Evolutionary conservation across 2,888 invertebrate species (phyloP), one percentile per base, ranked within the genome.

Genomic region (Andrena flavipes): DNA sequence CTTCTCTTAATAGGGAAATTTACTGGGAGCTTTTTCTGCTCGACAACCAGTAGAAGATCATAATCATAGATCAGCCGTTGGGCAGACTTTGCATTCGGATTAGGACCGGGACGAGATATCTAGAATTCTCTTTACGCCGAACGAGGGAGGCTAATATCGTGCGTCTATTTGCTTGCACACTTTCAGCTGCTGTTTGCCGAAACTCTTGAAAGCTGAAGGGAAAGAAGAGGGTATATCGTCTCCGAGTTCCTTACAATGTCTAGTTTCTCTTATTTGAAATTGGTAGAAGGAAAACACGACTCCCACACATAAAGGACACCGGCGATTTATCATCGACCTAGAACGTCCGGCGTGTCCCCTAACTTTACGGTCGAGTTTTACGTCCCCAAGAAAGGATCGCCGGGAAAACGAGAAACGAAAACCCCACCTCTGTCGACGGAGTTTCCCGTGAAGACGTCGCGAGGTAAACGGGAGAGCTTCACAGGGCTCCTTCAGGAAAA

Each of bases 1-100:
- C 30, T 75, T 80, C 69, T 80, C 79, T 75, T 68, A 76, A 84
- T 76, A 65, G 77, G 51, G 29, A 49, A 75, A 76, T 76, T 82
- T 73, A 75, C 70, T 29, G 54, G 65, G 76, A 70, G 74, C 63
- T 76, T 79, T 86, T 76, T 86, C 63, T 60, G 33, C 33, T 70
- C 71, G 59, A 20, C 56, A 51, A 8, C 54, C 51, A 48, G 70
- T 51, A 51, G 81, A 64, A 35, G 68, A 35, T 59, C 56, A 76
- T 35, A 59, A 48, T 59, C 26, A 56, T 56, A 23, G 23, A 26
- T 23, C 23, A 20, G 10, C 23, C 56, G 56, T 23, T 26, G 56
- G 23, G 56, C 20, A 10, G 23, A 56, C 56, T 23, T 56, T 23
- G 8, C 10, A 23, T 56, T 56, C 23, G 23, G 10, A 23, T 20